phyloP scores from a whole-genome alignment of 2,888 invertebrate species.

The Tholera decimalis region DNA sequence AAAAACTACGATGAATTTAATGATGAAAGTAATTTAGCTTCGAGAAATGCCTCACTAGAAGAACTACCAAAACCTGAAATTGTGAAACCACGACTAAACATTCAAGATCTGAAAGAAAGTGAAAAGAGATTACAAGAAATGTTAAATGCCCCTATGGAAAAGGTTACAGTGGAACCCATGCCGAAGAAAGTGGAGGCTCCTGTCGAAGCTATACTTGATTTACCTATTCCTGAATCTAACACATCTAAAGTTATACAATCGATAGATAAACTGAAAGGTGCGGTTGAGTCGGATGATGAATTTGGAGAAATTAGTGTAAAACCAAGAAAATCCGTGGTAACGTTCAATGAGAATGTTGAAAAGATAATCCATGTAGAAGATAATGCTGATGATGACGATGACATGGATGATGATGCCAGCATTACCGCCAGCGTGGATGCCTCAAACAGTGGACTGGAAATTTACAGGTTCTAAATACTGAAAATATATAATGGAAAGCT shows the following conservation, averaged over 20 bases:
- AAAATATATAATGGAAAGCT: background rate
- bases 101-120: constrained; percentile 83
- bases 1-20: constrained; percentile 79
- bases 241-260: constrained; percentile 84
- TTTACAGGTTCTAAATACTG: constrained; percentile 75
- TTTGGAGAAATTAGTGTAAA: constrained; percentile 80
- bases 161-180: constrained; percentile 65
- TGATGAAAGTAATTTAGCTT: constrained; percentile 78
- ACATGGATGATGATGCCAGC: constrained; percentile 4
- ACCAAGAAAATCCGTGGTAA: constrained; percentile 88
- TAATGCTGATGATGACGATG: constrained; percentile 54
- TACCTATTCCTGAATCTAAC: constrained; percentile 69
- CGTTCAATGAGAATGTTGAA: constrained; percentile 91
- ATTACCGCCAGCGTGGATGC: constrained; percentile 15
- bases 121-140: constrained; percentile 84
- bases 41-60: constrained; percentile 73
- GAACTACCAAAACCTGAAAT: constrained; percentile 70
- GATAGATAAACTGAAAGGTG: constrained; percentile 85
- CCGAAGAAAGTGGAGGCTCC: constrained; percentile 61
- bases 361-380: constrained; percentile 89
- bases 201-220: constrained; percentile 70
- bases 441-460: constrained; percentile 72
- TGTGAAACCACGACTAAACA: constrained; percentile 78
- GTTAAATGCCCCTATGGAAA: constrained; percentile 78
- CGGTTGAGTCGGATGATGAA: constrained; percentile 81